A percentile compares a stretch with the other conserved stretches of the same genome.
Conservation (phyloP, 2,797 vertebrate genomes). For the Parauchenoglanis ngamensis region DNA sequence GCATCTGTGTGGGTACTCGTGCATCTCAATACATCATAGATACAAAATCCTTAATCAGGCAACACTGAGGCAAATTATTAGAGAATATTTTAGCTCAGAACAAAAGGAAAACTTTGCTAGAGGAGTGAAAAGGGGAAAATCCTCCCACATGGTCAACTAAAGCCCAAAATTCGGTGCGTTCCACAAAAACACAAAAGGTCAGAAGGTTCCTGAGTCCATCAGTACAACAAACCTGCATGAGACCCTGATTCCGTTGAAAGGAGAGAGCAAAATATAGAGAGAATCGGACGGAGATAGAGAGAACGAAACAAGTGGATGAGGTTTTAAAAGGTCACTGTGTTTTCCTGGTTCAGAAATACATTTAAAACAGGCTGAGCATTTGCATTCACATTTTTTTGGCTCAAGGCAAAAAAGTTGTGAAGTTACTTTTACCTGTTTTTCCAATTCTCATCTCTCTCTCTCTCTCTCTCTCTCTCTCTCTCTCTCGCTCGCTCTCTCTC, state of each 20-base stretch:
- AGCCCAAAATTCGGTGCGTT: background rate
- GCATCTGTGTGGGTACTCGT: background rate
- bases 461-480: background rate
- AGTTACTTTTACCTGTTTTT: slow-evolving; percentile 4
- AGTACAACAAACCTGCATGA: background rate
- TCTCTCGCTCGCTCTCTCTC: too few species aligned
- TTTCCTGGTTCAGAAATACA: slow-evolving; percentile 1
- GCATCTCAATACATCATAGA: background rate
- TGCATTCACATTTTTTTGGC: background rate
- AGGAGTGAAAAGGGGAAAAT: background rate
- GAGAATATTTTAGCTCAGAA: background rate
- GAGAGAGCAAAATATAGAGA: background rate
- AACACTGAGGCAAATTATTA: background rate
- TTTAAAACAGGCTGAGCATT: background rate
- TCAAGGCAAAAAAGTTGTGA: background rate
- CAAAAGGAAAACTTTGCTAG: background rate
- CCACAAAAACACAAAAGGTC: slow-evolving; percentile 5
- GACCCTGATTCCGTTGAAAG: background rate
- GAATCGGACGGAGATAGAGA: background rate
- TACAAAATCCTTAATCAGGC: background rate
- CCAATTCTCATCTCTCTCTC: background rate
- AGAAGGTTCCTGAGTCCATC: background rate
- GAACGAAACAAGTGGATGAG: background rate
- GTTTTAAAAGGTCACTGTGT: slow-evolving; percentile 5
- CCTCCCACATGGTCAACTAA: background rate